Base-by-base conservation (phyloP, 1,140 invertebrate species). In the Lepidotrigona ventralis region DNA sequence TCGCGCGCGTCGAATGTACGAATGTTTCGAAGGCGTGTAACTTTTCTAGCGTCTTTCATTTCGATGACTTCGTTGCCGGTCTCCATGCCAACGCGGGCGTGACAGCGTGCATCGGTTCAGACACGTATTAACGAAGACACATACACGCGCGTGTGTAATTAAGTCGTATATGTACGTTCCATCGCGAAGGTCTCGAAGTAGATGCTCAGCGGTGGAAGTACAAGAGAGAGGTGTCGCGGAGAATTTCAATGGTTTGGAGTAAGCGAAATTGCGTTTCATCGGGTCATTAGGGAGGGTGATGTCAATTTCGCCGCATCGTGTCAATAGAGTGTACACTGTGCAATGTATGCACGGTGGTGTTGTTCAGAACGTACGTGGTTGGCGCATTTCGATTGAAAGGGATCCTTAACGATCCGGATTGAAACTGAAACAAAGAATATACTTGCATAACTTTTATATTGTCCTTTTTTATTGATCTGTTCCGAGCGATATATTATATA, bases 111-210 rank as follows among this genome's bases (percentile, higher is more conserved):
- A 60, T n/a, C 60, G 60, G n/a, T 1, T 15, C 2, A n/a, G 12
- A 21, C 23, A 64, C 39, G 29, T 79, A 26, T 58, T 29, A 56
- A 70, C 64, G 51, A 33, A 39, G n/a, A 17, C 17, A 2, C 56
- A 46, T 8, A 8, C 14, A 14, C 39, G 12, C 12, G 29, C 46
- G 2, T 17, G 8, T 26, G 26, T 53, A 33, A 81, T 72, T 80
- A 80, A 63, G 26, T 68, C 60, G 9, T 0, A 23, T 21, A 54
- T 66, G 9, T 0, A 23, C 39, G 39, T 74, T 74, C 60, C 73
- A 66, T 82, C n/a, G 64, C 76, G 73, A 70, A 77, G 81, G 73
- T 69, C 69, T 60, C 39, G 6, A 46, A 46, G 21, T 17, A 39
- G 26, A 17, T 19, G 51, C 54, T 46, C 11, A 17, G 19, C 46